Evolutionary conservation across 2,797 vertebrate species (phyloP).

Genomic region (Pelobates cultripes): DNA sequence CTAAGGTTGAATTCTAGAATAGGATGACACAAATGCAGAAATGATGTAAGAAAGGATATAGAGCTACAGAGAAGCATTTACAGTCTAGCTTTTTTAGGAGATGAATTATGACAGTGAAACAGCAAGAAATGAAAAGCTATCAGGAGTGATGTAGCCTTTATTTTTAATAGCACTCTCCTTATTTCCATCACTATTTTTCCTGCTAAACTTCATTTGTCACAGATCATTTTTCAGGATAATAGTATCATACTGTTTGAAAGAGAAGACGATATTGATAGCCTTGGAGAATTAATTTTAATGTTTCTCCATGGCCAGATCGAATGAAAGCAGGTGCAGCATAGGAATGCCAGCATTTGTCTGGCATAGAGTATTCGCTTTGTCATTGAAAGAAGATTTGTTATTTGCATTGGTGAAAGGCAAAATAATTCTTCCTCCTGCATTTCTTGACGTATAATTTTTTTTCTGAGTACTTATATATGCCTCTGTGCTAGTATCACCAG

Average conservation of each 20-base stretch:
- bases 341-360: conserved; percentile 45
- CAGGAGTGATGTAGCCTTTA: conserved; percentile 44
- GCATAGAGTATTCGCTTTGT: conserved; percentile 30
- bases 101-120: conserved; percentile 45
- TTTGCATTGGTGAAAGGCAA: conserved; percentile 25
- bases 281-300: conserved; percentile 50
- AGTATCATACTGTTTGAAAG: conserved; percentile 49
- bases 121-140: conserved; percentile 49
- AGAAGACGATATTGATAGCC: conserved; percentile 35
- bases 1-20: conserved; percentile 47
- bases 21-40: conserved; percentile 28
- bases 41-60: conserved; percentile 43
- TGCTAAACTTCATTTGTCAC: conserved; percentile 48
- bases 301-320: conserved; percentile 52
- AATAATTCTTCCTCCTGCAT: conserved; percentile 17
- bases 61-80: conserved; percentile 35
- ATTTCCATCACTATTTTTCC: conserved; percentile 54
- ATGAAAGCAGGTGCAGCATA: conserved; percentile 37
- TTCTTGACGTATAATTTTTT: conserved; percentile 10
- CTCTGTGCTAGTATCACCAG: conserved; percentile 1
- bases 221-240: conserved; percentile 56
- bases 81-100: conserved; percentile 24
- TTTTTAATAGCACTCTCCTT: conserved; percentile 52
- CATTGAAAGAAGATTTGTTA: conserved; percentile 16
- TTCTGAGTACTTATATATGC: background rate